A percentile compares a stretch with the other conserved stretches of the same genome.
phyloP scores from a whole-genome alignment of 2,797 vertebrate genomes.

The Rhabdomys pumilio region DNA sequence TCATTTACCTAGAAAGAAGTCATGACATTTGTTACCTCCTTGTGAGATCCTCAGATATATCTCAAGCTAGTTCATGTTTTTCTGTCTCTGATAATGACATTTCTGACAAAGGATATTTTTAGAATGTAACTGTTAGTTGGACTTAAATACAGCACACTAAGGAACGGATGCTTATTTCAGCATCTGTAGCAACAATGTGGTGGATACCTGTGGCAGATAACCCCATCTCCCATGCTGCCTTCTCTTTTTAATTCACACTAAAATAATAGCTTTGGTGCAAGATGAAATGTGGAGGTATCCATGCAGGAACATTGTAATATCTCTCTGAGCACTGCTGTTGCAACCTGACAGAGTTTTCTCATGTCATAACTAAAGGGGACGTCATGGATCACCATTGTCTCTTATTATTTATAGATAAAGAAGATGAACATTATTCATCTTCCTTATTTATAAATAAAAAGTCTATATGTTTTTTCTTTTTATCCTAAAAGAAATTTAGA shows the following conservation, averaged over 20 bases:
- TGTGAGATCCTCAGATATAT: background rate
- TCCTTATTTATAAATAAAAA: background rate
- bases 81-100: conserved; percentile 8
- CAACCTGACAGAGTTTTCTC: background rate
- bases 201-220: background rate
- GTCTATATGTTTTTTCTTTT: background rate
- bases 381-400: background rate
- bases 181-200: background rate
- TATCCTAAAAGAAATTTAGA: background rate
- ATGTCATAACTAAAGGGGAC: background rate
- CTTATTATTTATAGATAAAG: background rate
- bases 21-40: background rate
- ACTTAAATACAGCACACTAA: conserved; percentile 43
- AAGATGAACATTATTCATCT: background rate
- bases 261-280: background rate
- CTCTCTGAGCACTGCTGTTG: background rate
- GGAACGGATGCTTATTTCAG: background rate
- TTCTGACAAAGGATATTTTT: background rate
- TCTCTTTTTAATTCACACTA: background rate
- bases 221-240: background rate
- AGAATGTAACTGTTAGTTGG: background rate
- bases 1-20: conserved; percentile 16
- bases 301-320: background rate
- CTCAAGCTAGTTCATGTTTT: conserved; percentile 4
- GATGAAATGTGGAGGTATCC: background rate